Conservation (phyloP, 2,113 vertebrate genomes). For the Lutjanus erythropterus region DNA sequence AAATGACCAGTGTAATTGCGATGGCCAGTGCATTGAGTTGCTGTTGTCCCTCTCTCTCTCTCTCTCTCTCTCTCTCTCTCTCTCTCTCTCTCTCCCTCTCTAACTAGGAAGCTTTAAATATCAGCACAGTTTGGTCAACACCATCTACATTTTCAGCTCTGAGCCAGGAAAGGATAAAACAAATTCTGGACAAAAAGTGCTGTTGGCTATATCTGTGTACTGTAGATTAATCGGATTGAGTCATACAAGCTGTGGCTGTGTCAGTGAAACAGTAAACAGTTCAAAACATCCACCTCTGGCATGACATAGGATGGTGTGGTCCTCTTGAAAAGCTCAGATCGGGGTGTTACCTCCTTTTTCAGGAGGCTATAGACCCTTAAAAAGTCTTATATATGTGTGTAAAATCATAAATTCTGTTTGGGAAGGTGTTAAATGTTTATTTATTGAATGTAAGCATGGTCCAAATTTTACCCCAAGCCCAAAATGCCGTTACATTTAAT, state of each 20-base stretch:
- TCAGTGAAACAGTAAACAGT: slow-evolving; percentile 13
- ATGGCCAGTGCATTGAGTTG: slow-evolving; percentile 20
- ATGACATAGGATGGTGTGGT: background rate
- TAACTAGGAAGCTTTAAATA: slow-evolving; percentile 11
- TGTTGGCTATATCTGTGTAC: background rate
- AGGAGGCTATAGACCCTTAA: too few relatives aligned
- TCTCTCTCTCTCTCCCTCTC: background rate
- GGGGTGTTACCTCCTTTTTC: background rate
- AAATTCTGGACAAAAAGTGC: background rate
- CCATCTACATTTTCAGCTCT: background rate
- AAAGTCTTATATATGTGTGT: too few relatives aligned
- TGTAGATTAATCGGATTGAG: background rate
- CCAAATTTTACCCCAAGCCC: too few relatives aligned
- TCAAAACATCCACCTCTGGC: slow-evolving; percentile 1
- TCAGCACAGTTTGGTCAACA: background rate
- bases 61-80: background rate
- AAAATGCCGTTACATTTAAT: too few relatives aligned
- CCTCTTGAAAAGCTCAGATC: background rate
- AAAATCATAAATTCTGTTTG: too few relatives aligned
- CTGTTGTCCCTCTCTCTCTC: slow-evolving; percentile 1
- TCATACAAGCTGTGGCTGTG: background rate
- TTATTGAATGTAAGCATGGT: too few relatives aligned
- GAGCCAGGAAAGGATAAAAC: background rate
- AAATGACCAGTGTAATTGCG: slow-evolving; percentile 21
- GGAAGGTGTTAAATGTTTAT: too few relatives aligned